Base-by-base conservation (phyloP, 2,113 vertebrate species). In the Myrmecophaga tridactyla region DNA sequence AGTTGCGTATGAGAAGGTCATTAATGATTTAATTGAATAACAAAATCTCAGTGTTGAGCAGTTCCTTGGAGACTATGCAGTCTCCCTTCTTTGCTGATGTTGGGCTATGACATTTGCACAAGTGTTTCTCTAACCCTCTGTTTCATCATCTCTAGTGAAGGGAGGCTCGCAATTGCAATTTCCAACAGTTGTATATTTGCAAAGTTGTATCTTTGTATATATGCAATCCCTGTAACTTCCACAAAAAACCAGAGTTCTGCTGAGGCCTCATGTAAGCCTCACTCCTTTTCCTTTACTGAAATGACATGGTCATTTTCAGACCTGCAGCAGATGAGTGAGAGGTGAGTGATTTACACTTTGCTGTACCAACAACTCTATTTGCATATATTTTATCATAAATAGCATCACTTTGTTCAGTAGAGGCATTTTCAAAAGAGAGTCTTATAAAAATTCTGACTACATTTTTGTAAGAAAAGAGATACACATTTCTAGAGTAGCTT, bases 381-480 rank as follows among this genome's bases (percentile, higher is more conserved):
- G 53, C 27, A 76, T 84, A 12, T 23, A 65, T 46, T 96, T 92
- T 58, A 70, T 92, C 75, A 7, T 89, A 95, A 95, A 86, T 69
- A 78, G 60, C 7, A 53, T 21, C 36, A 21, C 12, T 10, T 86
- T 90, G 70, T 70, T 84, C 6, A 70, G 31, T 29, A 20, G 17
- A 93, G 48, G 43, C 12, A 83, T 80, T 95, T 95, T 63, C 69
- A 84, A 94, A 69, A 48, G 58, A 94, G 17, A 91, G 20, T 91
- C 46, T 18, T 18, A 20, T 56, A 56, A 81, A 43, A 92, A 70
- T 76, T 67, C 29, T 67, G 48, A 89, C 48, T 92, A 3, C 60
- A 62, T 87, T 94, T 92, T 87, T 36, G 34, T 58, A 60, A 87
- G 65, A 63, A 14, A 83, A 69, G 9, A 18, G 13, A 39, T 27